These are phyloP conservation scores for Meliscaeva auricollis DNA, from an alignment of 2,888 invertebrate genomes.

Conservation along the genomic window DNA sequence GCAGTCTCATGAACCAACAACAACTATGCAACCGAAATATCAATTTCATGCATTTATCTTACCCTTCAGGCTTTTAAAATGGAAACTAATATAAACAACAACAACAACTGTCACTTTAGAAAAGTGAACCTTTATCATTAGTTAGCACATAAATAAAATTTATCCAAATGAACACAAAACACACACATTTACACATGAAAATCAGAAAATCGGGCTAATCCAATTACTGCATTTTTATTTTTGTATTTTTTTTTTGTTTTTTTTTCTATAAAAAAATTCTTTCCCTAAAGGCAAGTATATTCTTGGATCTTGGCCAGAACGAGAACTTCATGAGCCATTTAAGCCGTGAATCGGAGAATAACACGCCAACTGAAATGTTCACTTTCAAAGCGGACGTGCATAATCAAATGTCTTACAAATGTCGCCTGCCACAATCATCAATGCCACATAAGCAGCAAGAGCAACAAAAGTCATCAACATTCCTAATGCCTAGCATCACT, in stretches of 20 bases:
- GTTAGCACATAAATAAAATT: conserved; percentile 43
- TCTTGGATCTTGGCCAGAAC: conserved; percentile 71
- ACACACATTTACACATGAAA: conserved; percentile 25
- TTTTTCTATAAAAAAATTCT: conserved; percentile 28
- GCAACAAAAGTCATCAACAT: conserved; percentile 32
- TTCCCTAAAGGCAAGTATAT: conserved; percentile 71
- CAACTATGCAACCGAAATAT: not conserved
- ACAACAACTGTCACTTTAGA: too few species aligned
- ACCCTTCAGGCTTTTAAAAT: not conserved
- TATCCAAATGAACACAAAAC: conserved; percentile 27
- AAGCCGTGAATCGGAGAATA: conserved; percentile 77
- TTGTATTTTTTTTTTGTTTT: conserved; percentile 49
- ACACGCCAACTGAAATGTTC: conserved; percentile 77
- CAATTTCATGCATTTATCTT: not conserved
- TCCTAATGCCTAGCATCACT: conserved; percentile 78
- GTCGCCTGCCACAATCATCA: conserved; percentile 60
- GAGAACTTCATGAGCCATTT: conserved; percentile 69
- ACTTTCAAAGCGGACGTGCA: conserved; percentile 78
- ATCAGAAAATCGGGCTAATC: conserved; percentile 39
- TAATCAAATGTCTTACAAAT: conserved; percentile 66
- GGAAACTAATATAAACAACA: conserved; percentile 1
- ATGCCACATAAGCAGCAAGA: conserved; percentile 37
- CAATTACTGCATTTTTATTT: conserved; percentile 61
- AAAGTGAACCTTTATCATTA: conserved; percentile 8
- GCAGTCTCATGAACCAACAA: too few species aligned